phyloP scores from a whole-genome alignment of 1,140 invertebrate species.

The Drosophila kanapiae region DNA sequence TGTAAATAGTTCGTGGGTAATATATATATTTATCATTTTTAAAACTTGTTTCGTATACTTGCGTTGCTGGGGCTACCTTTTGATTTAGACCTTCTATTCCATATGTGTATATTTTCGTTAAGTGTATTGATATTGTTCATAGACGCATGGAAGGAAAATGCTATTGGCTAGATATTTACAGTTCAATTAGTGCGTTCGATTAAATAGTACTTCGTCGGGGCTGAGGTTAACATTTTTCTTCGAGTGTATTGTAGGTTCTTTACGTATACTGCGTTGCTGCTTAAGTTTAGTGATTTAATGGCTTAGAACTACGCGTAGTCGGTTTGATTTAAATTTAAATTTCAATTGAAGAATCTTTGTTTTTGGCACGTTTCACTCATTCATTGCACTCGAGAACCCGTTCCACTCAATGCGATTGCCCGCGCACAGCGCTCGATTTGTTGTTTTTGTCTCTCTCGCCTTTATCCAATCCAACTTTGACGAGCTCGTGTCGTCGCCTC shows the following conservation, averaged over 20 bases:
- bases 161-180: constrained; percentile 69
- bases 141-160: constrained; percentile 69
- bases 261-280: constrained; percentile 81
- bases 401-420: constrained; percentile 36
- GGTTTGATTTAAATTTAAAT: constrained; percentile 20
- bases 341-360: constrained; percentile 21
- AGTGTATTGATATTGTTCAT: constrained; percentile 34
- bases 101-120: constrained; percentile 25
- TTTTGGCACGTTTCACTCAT: constrained; percentile 61
- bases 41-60: constrained; percentile 68
- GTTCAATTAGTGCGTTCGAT: constrained; percentile 22
- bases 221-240: constrained; percentile 46
- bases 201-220: constrained; percentile 14
- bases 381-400: constrained; percentile 51
- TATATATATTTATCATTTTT: constrained; percentile 30
- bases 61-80: constrained; percentile 72
- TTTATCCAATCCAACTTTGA: constrained; percentile 60
- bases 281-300: constrained; percentile 59
- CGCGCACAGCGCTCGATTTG: too few relatives aligned
- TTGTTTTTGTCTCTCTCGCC: constrained; percentile 47
- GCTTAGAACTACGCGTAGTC: constrained; percentile 15
- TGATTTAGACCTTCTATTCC: constrained; percentile 54
- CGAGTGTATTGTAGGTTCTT: constrained; percentile 47
- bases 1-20: constrained; percentile 42
- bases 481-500: constrained; percentile 81